A percentile compares a stretch with the other conserved stretches of the same genome.
These are phyloP conservation scores for Embiotoca jacksoni DNA, from an alignment of 2,113 vertebrate genomes.

Conservation along the genomic window DNA sequence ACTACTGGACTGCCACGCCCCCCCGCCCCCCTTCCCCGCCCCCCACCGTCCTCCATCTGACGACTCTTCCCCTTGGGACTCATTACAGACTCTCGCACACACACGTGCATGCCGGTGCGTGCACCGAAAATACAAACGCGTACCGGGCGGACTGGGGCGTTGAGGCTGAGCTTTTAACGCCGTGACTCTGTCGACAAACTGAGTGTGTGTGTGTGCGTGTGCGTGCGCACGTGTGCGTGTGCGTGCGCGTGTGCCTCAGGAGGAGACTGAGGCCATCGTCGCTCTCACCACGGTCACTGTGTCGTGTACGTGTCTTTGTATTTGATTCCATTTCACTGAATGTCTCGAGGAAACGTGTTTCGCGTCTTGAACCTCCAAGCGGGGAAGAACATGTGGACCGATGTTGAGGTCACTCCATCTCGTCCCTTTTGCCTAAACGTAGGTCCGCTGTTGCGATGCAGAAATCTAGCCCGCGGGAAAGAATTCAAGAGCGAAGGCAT, in stretches of 20 bases:
- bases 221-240: no score
- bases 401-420: neutral
- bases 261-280: constrained; percentile 42
- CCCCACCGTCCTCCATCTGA: constrained; percentile 44
- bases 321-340: constrained; percentile 50
- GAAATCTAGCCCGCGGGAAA: neutral
- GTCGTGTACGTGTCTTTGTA: constrained; percentile 59
- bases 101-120: constrained; percentile 63
- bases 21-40: constrained; percentile 25
- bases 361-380: neutral
- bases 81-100: constrained; percentile 55
- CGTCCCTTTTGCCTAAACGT: neutral
- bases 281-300: constrained; percentile 51
- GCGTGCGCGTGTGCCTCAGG: constrained; percentile 30
- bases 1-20: constrained; percentile 54
- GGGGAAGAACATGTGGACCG: constrained; percentile 17
- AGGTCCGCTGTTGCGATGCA: neutral
- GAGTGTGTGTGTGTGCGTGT: constrained; percentile 14
- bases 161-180: constrained; percentile 45
- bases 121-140: constrained; percentile 56
- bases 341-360: constrained; percentile 35
- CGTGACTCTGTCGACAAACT: constrained; percentile 26
- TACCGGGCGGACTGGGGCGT: constrained; percentile 49
- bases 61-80: constrained; percentile 43
- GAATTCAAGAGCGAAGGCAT: no score